Base-by-base conservation (phyloP, 2,888 invertebrate species). In the Escarpia spicata region DNA sequence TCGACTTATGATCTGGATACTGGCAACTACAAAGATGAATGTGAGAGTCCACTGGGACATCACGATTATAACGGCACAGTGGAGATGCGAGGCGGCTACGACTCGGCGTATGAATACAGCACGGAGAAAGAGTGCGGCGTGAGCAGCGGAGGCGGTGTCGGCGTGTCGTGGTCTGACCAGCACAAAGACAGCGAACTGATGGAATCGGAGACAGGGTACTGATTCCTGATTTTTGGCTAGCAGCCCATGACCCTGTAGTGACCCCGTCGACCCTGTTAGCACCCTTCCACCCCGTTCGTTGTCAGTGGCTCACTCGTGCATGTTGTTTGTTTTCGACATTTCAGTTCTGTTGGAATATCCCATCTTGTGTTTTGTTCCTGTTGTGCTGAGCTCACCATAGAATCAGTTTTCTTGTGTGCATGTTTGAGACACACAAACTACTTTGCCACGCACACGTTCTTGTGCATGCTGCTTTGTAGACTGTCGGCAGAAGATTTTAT, bases 91-190 rank as follows among this genome's bases (percentile, higher is more conserved):
- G 75, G 75, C n/a, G 75, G 75, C 19, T 75, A 75, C 19, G 75
- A 75, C 75, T 75, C 75, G 1, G 19, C 75, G 75, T 75, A 75
- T 75, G 75, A 75, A 75, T 75, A 75, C 75, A 75, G 75, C 75
- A 75, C 75, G 75, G 75, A 75, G 75, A 75, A 75, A 75, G 75
- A 75, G 75, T 75, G 75, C 75, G 75, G 75, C 9, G 52, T 52
- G 2, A 52, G 52, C 52, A 52, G 52, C 15, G 52, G 52, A 4
- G 52, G 52, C 15, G 75, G 75, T 2, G 75, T 15, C 3, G 75
- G 75, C 19, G 75, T 75, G n/a, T 26, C 75, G n/a, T 75, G 75
- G 75, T 75, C 75, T 3, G 75, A 75, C n/a, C 75, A 75, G 26
- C 75, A 26, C 75, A 75, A 75, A n/a, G 75, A 75, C 75, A 75